Conservation (phyloP, 2,888 invertebrate species). For the Colletes collaris region DNA sequence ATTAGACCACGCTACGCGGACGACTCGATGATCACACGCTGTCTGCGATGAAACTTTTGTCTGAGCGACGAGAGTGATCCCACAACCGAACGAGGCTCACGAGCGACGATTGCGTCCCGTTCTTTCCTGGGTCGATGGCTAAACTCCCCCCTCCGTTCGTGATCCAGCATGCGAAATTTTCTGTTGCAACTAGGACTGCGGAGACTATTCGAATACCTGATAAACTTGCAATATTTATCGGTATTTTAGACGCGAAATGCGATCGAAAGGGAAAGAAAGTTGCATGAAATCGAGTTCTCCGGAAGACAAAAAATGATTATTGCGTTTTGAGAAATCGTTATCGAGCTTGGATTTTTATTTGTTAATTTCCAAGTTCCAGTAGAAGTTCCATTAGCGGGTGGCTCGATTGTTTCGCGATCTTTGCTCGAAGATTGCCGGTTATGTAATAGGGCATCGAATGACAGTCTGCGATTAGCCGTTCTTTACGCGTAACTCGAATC, state of each 20-base stretch:
- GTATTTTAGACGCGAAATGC: too few relatives aligned
- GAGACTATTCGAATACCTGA: too few relatives aligned
- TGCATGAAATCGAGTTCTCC: too few relatives aligned
- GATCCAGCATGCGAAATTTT: too few relatives aligned
- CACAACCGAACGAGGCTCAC: slow-evolving; percentile 35
- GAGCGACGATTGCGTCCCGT: too few relatives aligned
- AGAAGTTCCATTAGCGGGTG: neutral
- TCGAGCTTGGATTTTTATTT: too few relatives aligned
- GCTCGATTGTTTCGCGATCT: neutral
- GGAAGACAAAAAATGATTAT: too few relatives aligned
- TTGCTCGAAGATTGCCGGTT: slow-evolving; percentile 25
- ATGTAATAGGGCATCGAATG: slow-evolving; percentile 37
- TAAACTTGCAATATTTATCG: too few relatives aligned
- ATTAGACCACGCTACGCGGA: slow-evolving; percentile 36
- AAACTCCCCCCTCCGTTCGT: neutral
- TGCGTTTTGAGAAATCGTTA: too few relatives aligned
- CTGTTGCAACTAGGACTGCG: too few relatives aligned
- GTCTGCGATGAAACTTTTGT: slow-evolving; percentile 26
- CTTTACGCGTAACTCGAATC: slow-evolving; percentile 41
- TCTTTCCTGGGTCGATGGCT: slow-evolving; percentile 33
- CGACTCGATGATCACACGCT: slow-evolving; percentile 60
- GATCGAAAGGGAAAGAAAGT: too few relatives aligned
- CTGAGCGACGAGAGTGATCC: slow-evolving; percentile 51
- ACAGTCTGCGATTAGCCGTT: slow-evolving; percentile 34
- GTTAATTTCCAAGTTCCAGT: too few relatives aligned